These are phyloP conservation scores for Cricetomys ansorgei DNA, from an alignment of 2,113 vertebrate species.

Conservation along the genomic window DNA sequence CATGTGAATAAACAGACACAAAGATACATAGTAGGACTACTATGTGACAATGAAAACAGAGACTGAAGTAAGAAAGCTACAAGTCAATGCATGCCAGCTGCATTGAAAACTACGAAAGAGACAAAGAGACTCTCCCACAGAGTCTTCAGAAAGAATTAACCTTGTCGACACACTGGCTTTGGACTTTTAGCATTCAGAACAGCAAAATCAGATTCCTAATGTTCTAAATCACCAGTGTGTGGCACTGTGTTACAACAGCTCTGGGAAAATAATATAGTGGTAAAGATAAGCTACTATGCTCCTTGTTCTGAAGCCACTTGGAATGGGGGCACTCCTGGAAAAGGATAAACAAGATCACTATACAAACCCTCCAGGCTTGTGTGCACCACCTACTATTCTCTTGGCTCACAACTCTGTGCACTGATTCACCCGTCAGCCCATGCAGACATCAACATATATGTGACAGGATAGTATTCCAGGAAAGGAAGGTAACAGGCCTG, in stretches of 20 bases:
- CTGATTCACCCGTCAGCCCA: background rate
- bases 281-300: background rate
- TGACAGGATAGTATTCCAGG: background rate
- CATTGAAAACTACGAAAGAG: background rate
- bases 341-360: background rate
- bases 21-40: background rate
- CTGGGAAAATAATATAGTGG: background rate
- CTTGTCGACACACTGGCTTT: background rate
- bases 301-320: background rate
- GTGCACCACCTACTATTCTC: background rate
- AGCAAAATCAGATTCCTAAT: background rate
- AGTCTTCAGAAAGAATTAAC: background rate
- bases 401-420: background rate
- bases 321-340: background rate
- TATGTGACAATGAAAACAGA: background rate
- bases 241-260: background rate
- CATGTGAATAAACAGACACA: background rate
- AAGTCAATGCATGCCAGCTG: background rate
- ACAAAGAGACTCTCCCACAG: background rate
- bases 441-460: background rate
- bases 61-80: background rate
- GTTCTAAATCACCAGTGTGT: background rate
- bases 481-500: background rate
- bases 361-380: background rate
- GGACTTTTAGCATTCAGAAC: background rate